A percentile compares a stretch with the other conserved stretches of the same genome.
phyloP scores from a whole-genome alignment of 1,140 invertebrate genomes.

The Eumaeus atala region DNA sequence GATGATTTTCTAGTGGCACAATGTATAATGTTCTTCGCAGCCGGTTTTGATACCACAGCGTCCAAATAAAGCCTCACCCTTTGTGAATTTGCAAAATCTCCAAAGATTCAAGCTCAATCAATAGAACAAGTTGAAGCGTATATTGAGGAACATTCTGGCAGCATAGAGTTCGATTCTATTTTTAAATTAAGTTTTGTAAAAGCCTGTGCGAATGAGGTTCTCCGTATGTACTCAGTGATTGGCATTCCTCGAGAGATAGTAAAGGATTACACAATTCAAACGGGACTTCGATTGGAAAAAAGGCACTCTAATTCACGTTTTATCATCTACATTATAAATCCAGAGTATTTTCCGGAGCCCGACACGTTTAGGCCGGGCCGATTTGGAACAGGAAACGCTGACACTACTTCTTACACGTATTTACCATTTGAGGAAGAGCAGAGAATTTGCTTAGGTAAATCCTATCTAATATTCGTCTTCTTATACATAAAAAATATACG shows the following conservation, averaged over 20 bases:
- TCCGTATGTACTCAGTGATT: slow-evolving; percentile 48
- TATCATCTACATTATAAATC: slow-evolving; percentile 33
- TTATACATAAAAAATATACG: too few relatives aligned
- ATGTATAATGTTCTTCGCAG: slow-evolving; percentile 40
- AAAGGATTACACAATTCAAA: slow-evolving; percentile 57
- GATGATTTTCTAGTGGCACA: slow-evolving; percentile 50
- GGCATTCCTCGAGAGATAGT: slow-evolving; percentile 35
- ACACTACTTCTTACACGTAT: slow-evolving; percentile 56
- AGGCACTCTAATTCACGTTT: slow-evolving; percentile 35
- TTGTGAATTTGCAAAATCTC: slow-evolving; percentile 75
- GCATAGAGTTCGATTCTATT: slow-evolving; percentile 54
- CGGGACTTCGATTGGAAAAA: slow-evolving; percentile 34
- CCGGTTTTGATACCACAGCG: slow-evolving; percentile 59
- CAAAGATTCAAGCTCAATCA: slow-evolving; percentile 74
- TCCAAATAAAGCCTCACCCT: slow-evolving; percentile 70
- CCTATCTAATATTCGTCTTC: too few relatives aligned
- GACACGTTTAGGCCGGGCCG: slow-evolving; percentile 63
- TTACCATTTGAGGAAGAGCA: slow-evolving; percentile 76
- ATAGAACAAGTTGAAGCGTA: slow-evolving; percentile 73
- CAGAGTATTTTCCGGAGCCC: slow-evolving; percentile 49
- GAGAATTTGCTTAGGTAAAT: slow-evolving; percentile 74
- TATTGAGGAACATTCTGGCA: slow-evolving; percentile 42
- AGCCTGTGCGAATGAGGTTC: slow-evolving; percentile 41
- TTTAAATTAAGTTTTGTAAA: slow-evolving; percentile 51
- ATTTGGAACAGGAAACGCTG: slow-evolving; percentile 45